Evolutionary conservation across 1,140 invertebrate genomes (phyloP), one percentile per base, ranked within the genome.

Genomic region (Wasmannia auropunctata): DNA sequence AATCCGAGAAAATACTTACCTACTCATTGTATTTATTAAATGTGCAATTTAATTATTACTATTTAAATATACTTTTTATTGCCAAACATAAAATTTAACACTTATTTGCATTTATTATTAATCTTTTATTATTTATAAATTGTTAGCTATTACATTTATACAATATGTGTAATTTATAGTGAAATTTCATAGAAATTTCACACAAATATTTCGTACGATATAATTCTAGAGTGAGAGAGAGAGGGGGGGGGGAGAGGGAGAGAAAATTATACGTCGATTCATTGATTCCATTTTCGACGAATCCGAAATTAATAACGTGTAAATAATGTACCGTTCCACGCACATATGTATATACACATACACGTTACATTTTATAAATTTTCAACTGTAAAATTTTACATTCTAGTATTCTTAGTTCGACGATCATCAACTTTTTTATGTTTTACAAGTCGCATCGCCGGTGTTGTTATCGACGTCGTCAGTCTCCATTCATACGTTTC

Each of bases 381-480:
- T 46, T 10, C 43, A 51, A 63, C 11, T 11, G 10, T 69, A 0
- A 69, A 54, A 37, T 11, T 31, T 69, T 40, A 51, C n/a, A n/a
- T 14, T n/a, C 5, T 6, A 31, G 1, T 46, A 16, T 43, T 63
- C 25, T 63, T 43, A 43, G 5, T 34, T 77, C 19, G 19, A 28
- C 19, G 40, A 79, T 0, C 19, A 11, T 54, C 31, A 6, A 54
- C 31, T 22, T 46, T 37, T 83, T 19, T 22, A 46, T 8, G 7
- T 54, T 31, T 60, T 19, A 2, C 51, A 25, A 69, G 34, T 80
- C 37, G 37, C 79, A 70, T 81, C 28, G 34, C 14, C 4, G 19
- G n/a, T 40, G 25, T 72, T 51, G 11, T 81, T 72, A 72, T 83
- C 51, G 65, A 11, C 51, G n/a, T 72, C 37, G 67, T 72, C 67